Evolutionary conservation across 2,113 vertebrate genomes (phyloP), one percentile per base, ranked within the genome.

Genomic region (Misgurnus anguillicaudatus): DNA sequence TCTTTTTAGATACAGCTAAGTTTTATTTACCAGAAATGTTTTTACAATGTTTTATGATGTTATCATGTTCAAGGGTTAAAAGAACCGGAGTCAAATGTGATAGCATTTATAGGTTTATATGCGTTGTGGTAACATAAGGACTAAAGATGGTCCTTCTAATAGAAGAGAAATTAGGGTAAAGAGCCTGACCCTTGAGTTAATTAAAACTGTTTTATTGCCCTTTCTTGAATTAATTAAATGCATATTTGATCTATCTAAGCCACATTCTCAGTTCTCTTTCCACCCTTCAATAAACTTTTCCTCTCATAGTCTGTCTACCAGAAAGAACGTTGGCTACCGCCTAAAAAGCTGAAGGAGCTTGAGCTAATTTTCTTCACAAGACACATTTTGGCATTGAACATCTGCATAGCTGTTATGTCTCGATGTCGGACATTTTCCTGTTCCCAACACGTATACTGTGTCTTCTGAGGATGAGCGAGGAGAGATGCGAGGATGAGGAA

Each of bases 221-320:
- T 85, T 85, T 84, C 81, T 88, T 88, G 81, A 85, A 86, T 88
- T 84, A 89, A 90, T 89, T 89, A 88, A 85, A 89, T 79, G 80
- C 78, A 84, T 74, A 81, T 87, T 84, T 86, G 82, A 84, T 86
- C 79, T 48, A 2, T 38, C 51, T 51, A 71, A 63, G 51, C 62
- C 70, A 41, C 61, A 9, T 53, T 41, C 62, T 41, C 51, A 65
- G 42, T 83, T 66, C 64, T 53, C 58, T 80, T 70, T 77, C 79
- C 61, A 70, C 61, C 66, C 24, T 82, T 80, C 78, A 80, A 83
- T 58, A 83, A 83, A 71, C 58, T 48, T 41, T 51, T 62, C 16
- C 24, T 65, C 62, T 74, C 60, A 71, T 66, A 24, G 78, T 74
- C 68, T 64, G 76, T 74, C 67, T 77, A 77, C 76, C 78, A 77